Conservation (phyloP, 1,140 invertebrate species). For the Tetragnatha versicolor region DNA sequence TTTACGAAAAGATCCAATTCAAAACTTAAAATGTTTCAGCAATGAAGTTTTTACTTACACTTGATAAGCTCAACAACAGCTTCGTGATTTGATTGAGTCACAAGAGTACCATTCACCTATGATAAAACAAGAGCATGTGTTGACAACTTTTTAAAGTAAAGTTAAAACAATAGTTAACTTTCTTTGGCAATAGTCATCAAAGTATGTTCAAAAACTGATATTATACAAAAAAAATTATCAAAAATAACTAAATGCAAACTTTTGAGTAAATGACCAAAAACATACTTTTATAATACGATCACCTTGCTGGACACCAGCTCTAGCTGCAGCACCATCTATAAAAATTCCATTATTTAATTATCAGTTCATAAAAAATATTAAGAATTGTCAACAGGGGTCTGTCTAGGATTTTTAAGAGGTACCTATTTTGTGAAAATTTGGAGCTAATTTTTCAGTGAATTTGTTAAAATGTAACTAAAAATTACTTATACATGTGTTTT, state of each 20-base stretch:
- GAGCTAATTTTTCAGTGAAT: no score
- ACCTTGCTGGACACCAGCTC: constrained; percentile 88
- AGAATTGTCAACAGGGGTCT: no score
- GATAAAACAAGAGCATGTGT: constrained; percentile 57
- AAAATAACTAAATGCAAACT: constrained; percentile 30
- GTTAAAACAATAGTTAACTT: not conserved
- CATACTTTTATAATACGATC: constrained; percentile 92
- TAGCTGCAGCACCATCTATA: constrained; percentile 89
- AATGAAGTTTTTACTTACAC: constrained; percentile 72
- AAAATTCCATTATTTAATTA: no score
- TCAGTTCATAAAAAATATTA: no score
- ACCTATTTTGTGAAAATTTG: no score
- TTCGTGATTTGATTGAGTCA: constrained; percentile 87
- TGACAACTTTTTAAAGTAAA: not conserved
- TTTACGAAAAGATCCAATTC: not conserved
- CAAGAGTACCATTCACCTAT: constrained; percentile 89
- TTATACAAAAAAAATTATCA: no score
- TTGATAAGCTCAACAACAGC: constrained; percentile 93
- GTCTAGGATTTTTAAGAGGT: no score
- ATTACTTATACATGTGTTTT: not conserved
- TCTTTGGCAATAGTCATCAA: no score
- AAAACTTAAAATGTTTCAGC: constrained; percentile 33
- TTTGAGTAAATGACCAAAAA: constrained; percentile 42
- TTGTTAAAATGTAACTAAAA: not conserved
- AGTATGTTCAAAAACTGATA: no score